Evolutionary conservation across 2,888 invertebrate genomes (phyloP), one percentile per base, ranked within the genome.

Genomic region (Chirona hameri): DNA sequence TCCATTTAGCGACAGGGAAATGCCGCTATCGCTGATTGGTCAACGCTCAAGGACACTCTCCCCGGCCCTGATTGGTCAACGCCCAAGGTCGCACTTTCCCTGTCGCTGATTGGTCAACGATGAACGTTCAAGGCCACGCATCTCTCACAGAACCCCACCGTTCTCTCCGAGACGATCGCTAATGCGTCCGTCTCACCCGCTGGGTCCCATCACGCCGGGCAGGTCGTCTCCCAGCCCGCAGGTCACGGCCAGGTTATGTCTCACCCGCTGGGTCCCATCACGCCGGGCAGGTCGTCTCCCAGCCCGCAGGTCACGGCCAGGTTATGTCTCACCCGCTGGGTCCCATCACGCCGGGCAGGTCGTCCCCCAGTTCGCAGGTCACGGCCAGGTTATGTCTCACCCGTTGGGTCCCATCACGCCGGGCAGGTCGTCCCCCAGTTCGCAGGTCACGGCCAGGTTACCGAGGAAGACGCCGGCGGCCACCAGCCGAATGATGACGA

Each of bases 261-360:
- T 52, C 79, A 84, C 84, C 81, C 81, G 60, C 84, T 82, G 1
- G 82, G 48, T 1, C 76, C 31, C 46, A 82, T 46, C 5, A 79
- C 65, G n/a, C 84, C 85, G 14, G 85, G 85, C 21, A 84, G 82
- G 52, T 85, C 85, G 79, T 48, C 65, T 15, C 83, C 79, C 48
- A 83, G 83, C 18, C 79, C 81, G 79, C 85, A 85, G 60, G 76
- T 48, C 46, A 83, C 27, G n/a, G n/a, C n/a, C n/a, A n/a, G n/a
- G n/a, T n/a, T n/a, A n/a, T n/a, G 1, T n/a, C 83, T 52, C 79
- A 84, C 84, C 81, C 81, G 60, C 84, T 82, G 1, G 82, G 48
- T 1, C 76, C 31, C 46, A 82, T 46, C 5, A 79, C 65, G n/a
- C 84, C 85, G 14, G 85, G 85, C 21, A 84, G 82, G 52, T 85